A percentile compares a stretch with the other conserved stretches of the same genome.
Evolutionary conservation across 2,113 vertebrate genomes (phyloP).

Genomic region (Bubalus kerabau): DNA sequence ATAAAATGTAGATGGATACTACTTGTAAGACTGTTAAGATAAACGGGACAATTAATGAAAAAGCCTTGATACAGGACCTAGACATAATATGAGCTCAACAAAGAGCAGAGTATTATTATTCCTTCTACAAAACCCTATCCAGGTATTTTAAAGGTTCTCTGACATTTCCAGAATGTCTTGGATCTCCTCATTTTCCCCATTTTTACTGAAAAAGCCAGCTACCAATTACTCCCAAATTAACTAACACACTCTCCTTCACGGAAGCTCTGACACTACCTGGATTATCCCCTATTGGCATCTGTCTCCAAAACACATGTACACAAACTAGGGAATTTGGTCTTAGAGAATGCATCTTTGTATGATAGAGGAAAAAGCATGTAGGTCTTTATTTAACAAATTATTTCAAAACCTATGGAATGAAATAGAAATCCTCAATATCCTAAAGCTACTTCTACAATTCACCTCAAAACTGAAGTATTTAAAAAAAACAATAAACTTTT

Average conservation of each 20-base stretch:
- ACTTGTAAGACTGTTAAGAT: neutral
- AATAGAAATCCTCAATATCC: neutral
- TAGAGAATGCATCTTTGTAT: neutral
- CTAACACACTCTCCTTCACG: neutral
- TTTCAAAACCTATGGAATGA: neutral
- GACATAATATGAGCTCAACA: neutral
- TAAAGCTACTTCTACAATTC: neutral
- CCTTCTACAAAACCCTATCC: neutral
- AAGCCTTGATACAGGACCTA: neutral
- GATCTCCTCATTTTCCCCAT: neutral
- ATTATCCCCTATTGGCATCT: neutral
- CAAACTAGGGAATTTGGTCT: neutral
- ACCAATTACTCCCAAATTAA: neutral
- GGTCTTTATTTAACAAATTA: neutral
- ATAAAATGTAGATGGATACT: neutral
- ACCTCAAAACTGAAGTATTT: neutral
- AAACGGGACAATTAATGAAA: conserved; percentile 16
- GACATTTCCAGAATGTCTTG: neutral
- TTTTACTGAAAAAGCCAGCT: neutral
- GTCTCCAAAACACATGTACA: conserved; percentile 17
- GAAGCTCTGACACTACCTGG: neutral
- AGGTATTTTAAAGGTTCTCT: neutral
- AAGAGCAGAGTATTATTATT: neutral
- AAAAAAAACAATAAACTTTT: neutral
- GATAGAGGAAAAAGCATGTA: neutral